Base-by-base conservation (phyloP, 1,140 invertebrate genomes). In the Drosophila rhopaloa region DNA sequence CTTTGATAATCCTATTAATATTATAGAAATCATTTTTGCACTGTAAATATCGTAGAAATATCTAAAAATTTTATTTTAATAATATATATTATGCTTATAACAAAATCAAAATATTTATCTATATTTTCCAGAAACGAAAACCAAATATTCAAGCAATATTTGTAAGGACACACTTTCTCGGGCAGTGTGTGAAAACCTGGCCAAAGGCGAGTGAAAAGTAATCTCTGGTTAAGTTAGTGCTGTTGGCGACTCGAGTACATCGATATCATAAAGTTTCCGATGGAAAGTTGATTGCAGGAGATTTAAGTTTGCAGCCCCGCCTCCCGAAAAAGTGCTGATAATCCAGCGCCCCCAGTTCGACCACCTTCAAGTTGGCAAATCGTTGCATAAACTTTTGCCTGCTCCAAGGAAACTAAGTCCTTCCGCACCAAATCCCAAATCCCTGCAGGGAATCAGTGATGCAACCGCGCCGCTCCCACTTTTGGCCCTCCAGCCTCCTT, bases 381-480 rank as follows among this genome's bases (percentile, higher is more conserved):
- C 67, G 41, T 55, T 57, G 67, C 68, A 72, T 38, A 50, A 72
- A 72, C 68, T 72, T 72, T 71, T 19, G 11, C 54, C 43, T 8
- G 40, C 16, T 62, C 16, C 11, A 24, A 44, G 13, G 43, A 29
- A 35, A 6, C 19, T n/a, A 11, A 63, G 61, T 29, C 51, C 51
- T 40, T 38, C 32, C 37, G 35, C 37, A 38, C 29, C 16, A 27
- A n/a, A 6, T 24, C 29, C 13, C 38, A 37, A 40, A 41, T 7
- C 38, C 24, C 47, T n/a, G 16, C 5, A 16, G 46, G 32, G 60
- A 53, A 29, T 53, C 24, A 27, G 5, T 19, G 46, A 29, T 56
- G 67, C 50, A 43, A 2, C 43, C 51, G 29, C 10, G 6, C 11
- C 10, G 5, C 13, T 14, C 48, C 19, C 43, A 5, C 10, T 13